These are phyloP conservation scores for Rotaria sp. DNA, from an alignment of 2,888 invertebrate genomes.

Conservation along the genomic window DNA sequence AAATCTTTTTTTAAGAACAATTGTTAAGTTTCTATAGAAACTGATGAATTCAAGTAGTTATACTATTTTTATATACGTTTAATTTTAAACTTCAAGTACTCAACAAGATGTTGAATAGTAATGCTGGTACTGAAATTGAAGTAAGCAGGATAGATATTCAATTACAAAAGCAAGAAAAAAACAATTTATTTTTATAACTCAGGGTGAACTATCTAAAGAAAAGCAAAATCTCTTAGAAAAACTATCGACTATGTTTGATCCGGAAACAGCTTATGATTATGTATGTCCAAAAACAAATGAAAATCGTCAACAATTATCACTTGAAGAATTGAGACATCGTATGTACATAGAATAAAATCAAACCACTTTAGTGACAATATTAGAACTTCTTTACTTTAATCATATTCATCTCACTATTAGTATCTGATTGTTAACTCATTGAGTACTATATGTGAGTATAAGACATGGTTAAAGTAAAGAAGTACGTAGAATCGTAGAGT, in stretches of 20 bases:
- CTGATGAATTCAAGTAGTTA: background rate
- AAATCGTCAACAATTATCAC: background rate
- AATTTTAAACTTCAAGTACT: background rate
- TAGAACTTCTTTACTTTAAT: too few relatives aligned
- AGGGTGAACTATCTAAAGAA: constrained; percentile 14
- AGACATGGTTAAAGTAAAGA: too few relatives aligned
- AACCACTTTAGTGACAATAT: too few relatives aligned
- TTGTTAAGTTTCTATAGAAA: background rate
- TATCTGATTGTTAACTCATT: too few relatives aligned
- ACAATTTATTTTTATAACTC: background rate
- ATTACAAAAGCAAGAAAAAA: background rate
- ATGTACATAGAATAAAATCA: background rate
- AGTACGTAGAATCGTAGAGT: too few relatives aligned
- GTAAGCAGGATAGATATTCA: background rate
- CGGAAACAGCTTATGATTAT: background rate
- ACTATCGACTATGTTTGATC: background rate
- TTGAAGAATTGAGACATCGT: constrained; percentile 3
- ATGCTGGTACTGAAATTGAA: background rate
- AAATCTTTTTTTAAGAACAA: background rate
- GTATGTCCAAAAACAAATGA: constrained; percentile 10
- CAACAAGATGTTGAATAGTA: background rate
- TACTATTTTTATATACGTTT: background rate
- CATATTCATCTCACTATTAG: too few relatives aligned
- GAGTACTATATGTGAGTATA: too few relatives aligned
- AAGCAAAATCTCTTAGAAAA: background rate